A percentile compares a stretch with the other conserved stretches of the same genome.
Conservation (phyloP, 2,113 vertebrate species). For the Trichechus manatus region DNA sequence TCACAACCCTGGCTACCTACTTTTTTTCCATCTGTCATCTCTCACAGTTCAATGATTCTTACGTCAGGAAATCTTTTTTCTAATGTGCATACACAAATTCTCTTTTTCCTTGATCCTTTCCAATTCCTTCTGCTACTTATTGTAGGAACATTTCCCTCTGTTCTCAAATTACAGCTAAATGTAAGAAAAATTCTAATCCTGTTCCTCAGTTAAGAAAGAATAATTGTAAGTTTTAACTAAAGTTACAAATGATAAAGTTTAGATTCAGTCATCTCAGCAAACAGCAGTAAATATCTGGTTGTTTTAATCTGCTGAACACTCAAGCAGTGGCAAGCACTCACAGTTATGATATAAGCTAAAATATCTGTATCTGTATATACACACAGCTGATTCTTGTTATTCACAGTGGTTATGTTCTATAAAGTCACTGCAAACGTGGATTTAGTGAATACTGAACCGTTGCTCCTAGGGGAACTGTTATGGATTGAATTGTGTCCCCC, state of each 20-base stretch:
- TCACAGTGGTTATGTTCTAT: too few species aligned
- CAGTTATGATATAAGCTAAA: too few species aligned
- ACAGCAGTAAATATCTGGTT: neutral
- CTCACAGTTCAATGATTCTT: neutral
- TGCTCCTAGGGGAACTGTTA: neutral
- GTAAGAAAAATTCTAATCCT: neutral
- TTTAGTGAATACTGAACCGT: neutral
- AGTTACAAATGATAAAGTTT: slow-evolving; percentile 24
- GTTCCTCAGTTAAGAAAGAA: neutral
- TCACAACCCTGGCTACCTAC: neutral
- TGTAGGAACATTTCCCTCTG: neutral
- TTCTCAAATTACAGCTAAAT: neutral
- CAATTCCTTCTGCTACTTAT: neutral
- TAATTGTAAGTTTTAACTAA: slow-evolving; percentile 20
- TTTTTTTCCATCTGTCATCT: neutral
- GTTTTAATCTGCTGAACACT: neutral
- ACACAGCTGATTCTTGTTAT: too few species aligned
- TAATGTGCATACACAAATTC: neutral
- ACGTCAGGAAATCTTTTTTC: neutral
- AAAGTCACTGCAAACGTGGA: neutral
- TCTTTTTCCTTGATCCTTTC: neutral
- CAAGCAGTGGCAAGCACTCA: neutral
- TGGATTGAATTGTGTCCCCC: neutral
- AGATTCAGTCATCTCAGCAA: neutral
- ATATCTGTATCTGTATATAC: too few species aligned